A percentile compares a stretch with the other conserved stretches of the same genome.
These are phyloP conservation scores for Charadrius vociferus DNA, from an alignment of 2,113 vertebrate genomes.

Conservation along the genomic window DNA sequence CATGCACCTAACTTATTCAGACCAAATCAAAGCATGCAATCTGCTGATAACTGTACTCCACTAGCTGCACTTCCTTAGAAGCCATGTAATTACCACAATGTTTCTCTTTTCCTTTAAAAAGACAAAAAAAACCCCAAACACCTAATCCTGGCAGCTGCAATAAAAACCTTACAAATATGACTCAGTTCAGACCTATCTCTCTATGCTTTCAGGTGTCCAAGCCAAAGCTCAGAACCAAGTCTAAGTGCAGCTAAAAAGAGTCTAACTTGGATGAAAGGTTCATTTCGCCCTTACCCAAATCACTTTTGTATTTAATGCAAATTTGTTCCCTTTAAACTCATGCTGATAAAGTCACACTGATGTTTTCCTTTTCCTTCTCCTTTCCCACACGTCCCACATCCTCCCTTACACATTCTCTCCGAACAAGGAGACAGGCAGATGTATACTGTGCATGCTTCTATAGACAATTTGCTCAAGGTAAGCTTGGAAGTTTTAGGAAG, in stretches of 20 bases:
- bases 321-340: not conserved
- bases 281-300: not conserved
- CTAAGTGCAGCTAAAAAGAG: not conserved
- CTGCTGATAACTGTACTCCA: constrained; percentile 33
- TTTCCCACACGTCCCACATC: not conserved
- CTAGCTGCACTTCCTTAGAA: constrained; percentile 7
- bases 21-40: constrained; percentile 47
- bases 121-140: not conserved
- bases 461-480: not conserved
- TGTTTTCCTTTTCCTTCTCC: not conserved
- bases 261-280: not conserved
- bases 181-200: not conserved
- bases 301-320: not conserved
- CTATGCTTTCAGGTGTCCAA: not conserved
- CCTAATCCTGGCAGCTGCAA: not conserved
- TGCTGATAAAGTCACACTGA: not conserved
- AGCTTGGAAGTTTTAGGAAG: not conserved
- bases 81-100: not conserved
- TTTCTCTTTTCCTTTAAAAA: not conserved
- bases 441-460: not conserved
- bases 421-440: not conserved
- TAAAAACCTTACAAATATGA: not conserved
- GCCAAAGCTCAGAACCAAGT: not conserved
- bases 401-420: not conserved
- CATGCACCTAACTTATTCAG: not conserved